Evolutionary conservation across 2,888 invertebrate species (phyloP).

Genomic region (Brassicogethes aeneus): DNA sequence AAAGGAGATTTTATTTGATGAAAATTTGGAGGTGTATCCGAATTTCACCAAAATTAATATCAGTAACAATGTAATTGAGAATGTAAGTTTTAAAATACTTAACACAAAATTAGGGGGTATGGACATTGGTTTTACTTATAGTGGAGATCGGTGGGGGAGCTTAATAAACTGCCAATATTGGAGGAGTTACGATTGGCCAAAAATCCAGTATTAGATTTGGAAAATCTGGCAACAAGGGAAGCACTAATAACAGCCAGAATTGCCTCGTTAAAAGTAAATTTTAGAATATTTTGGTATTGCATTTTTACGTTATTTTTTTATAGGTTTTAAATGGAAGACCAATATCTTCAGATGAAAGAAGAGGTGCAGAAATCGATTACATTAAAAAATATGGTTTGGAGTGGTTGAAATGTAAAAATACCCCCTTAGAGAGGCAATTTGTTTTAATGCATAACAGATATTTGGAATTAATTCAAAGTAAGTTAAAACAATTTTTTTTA

Average conservation of each 20-base stretch:
- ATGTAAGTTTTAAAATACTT: constrained; percentile 54
- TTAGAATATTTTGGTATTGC: constrained; percentile 4
- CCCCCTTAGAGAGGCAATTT: constrained; percentile 39
- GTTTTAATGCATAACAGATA: constrained; percentile 73
- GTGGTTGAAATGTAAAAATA: constrained; percentile 53
- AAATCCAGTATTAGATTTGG: constrained; percentile 59
- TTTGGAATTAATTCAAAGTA: constrained; percentile 63
- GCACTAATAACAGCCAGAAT: constrained; percentile 80
- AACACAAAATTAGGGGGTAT: constrained; percentile 3
- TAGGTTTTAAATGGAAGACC: constrained; percentile 62
- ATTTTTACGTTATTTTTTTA: constrained; percentile 13
- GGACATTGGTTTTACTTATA: constrained; percentile 40
- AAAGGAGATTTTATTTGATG: constrained; percentile 48
- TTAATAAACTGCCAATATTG: constrained; percentile 64
- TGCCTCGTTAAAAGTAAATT: constrained; percentile 52
- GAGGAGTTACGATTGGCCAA: constrained; percentile 59
- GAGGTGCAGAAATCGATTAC: constrained; percentile 87
- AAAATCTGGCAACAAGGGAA: constrained; percentile 61
- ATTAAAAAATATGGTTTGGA: constrained; percentile 70
- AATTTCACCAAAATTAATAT: constrained; percentile 63
- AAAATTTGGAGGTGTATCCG: constrained; percentile 52
- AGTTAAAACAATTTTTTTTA: too few species aligned
- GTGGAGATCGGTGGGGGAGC: constrained; percentile 76
- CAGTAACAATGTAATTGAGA: constrained; percentile 65
- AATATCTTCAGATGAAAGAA: constrained; percentile 60